Conservation (phyloP, 2,888 invertebrate genomes). For the Mimumesa dahlbomi region DNA sequence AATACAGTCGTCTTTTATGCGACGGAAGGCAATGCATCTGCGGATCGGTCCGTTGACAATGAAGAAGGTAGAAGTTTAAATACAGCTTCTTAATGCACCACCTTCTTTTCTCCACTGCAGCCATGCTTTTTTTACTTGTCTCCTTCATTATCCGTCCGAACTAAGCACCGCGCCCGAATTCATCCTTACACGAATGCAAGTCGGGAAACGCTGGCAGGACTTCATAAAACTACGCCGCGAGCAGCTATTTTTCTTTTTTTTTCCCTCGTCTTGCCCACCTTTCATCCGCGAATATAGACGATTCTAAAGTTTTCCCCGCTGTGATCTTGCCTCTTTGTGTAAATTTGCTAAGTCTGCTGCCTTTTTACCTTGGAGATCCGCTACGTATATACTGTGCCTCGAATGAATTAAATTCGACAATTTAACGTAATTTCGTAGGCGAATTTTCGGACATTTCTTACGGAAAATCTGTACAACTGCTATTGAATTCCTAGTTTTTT, state of each 20-base stretch:
- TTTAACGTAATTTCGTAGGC: too few species aligned
- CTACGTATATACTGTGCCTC: too few species aligned
- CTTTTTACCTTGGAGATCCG: too few species aligned
- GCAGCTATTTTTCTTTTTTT: conserved; percentile 10
- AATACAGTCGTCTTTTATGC: conserved; percentile 8
- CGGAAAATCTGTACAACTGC: too few species aligned
- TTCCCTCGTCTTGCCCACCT: too few species aligned
- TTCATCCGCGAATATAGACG: background rate
- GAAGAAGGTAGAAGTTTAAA: conserved; percentile 16
- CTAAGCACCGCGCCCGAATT: background rate
- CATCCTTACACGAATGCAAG: conserved; percentile 6
- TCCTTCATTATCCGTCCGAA: conserved; percentile 13
- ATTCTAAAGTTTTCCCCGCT: background rate
- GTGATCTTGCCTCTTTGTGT: background rate
- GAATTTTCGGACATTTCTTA: too few species aligned
- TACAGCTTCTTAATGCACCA: conserved; percentile 33
- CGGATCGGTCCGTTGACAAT: conserved; percentile 18
- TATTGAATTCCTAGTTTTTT: too few species aligned
- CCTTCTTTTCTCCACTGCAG: conserved; percentile 8
- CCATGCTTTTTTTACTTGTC: background rate
- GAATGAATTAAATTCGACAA: too few species aligned
- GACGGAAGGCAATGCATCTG: conserved; percentile 13
- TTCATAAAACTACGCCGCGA: conserved; percentile 4
- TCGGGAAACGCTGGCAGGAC: conserved; percentile 17
- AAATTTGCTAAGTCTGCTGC: background rate